phyloP scores from a whole-genome alignment of 2,113 vertebrate genomes.

The Archocentrus centrarchus region DNA sequence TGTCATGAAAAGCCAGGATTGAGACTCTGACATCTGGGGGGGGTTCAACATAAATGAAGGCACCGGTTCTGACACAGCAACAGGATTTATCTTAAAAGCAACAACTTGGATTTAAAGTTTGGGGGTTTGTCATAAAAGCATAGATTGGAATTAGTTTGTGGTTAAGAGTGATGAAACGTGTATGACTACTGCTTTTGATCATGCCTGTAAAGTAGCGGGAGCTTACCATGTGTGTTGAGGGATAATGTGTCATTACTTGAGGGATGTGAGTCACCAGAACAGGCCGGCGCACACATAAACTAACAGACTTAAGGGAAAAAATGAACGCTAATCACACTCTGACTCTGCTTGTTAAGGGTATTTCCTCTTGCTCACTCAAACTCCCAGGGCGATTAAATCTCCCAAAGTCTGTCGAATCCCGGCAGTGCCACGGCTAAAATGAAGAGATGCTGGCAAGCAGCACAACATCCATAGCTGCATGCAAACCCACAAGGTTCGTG shows the following conservation, averaged over 20 bases:
- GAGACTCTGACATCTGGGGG: neutral
- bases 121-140: conserved; percentile 62
- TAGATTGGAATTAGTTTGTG: conserved; percentile 55
- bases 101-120: conserved; percentile 56
- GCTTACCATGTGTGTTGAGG: conserved; percentile 76
- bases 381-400: conserved; percentile 72
- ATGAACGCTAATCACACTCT: conserved; percentile 73
- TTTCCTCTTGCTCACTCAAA: conserved; percentile 74
- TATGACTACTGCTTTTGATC: conserved; percentile 73
- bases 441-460: conserved; percentile 40
- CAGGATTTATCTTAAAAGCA: conserved; percentile 59
- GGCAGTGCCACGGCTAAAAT: conserved; percentile 27
- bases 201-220: conserved; percentile 68
- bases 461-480: neutral
- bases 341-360: conserved; percentile 79
- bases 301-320: conserved; percentile 62
- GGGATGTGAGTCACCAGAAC: conserved; percentile 76
- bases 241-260: conserved; percentile 79
- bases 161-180: conserved; percentile 66
- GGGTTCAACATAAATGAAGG: conserved; percentile 36
- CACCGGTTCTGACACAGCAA: conserved; percentile 6
- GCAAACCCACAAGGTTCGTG: conserved; percentile 15
- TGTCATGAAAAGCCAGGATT: conserved; percentile 43
- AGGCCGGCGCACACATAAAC: conserved; percentile 64
- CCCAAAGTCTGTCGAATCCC: conserved; percentile 58